Evolutionary conservation across 2,113 vertebrate species (phyloP), one percentile per base, ranked within the genome.

Genomic region (Syngnathus scovelli): DNA sequence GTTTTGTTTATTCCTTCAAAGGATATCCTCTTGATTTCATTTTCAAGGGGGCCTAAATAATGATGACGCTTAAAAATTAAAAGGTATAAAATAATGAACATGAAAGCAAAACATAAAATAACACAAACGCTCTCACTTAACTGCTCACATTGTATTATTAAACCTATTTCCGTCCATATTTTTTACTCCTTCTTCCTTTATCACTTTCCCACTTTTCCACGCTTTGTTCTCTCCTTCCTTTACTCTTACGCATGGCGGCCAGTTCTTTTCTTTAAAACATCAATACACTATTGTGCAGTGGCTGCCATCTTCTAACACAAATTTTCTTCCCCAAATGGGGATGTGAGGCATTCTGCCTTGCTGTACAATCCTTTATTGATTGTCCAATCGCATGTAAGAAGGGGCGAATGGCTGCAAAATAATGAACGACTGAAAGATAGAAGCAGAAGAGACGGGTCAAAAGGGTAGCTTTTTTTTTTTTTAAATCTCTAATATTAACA

Each of bases 301-400:
- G 18, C 16, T 78, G 85, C 36, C 85, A 86, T 92, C 92, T 92
- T 78, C 74, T 83, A 86, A 91, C 88, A 87, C 91, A 93, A 92
- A 94, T 95, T 93, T 94, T 94, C 88, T 76, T 7, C 70, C 70
- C 79, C 88, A 88, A 90, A 91, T 23, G 85, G 82, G 65, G 66
- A 79, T 68, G 78, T 64, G 83, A 81, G 89, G 84, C 86, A 85
- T 89, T 89, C 90, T 86, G 85, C 88, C 87, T 82, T 70, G 75
- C 72, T 61, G 86, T 86, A 86, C 91, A 89, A 92, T 93, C 90
- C 91, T 92, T 94, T 94, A 95, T 95, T 95, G 94, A 95, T 94
- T 90, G 91, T 88, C 89, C 81, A 76, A 87, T 89, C 93, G 92
- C 92, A 93, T 94, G 92, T 93, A 95, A 89, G 75, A 71, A 86